Conservation (phyloP, 2,888 invertebrate species). For the Ecdyonurus torrentis region DNA sequence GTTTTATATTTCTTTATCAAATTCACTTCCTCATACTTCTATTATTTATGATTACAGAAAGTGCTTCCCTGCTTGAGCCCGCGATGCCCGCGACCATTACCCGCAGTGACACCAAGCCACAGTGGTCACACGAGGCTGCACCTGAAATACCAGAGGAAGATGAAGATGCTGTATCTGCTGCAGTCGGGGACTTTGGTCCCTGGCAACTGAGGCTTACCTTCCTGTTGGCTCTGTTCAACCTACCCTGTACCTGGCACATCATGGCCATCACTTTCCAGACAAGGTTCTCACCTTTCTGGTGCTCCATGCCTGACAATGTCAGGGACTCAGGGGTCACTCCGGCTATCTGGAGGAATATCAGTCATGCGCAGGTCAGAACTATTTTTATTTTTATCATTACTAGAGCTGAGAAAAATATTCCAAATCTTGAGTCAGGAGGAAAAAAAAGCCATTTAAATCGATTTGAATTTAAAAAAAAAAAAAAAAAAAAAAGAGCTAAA, state of each 20-base stretch:
- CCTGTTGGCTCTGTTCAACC: conserved; percentile 53
- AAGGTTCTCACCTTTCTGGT: conserved; percentile 43
- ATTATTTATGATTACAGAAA: not conserved
- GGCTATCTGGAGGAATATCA: conserved; percentile 46
- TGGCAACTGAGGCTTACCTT: conserved; percentile 63
- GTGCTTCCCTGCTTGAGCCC: not conserved
- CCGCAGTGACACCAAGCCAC: not conserved
- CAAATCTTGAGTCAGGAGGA: no score
- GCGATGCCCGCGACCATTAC: not conserved
- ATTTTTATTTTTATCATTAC: no score
- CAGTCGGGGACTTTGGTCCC: conserved; percentile 56
- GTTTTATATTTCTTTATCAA: no score
- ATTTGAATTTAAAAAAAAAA: no score
- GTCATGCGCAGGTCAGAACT: conserved; percentile 25
- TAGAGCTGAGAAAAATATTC: no score
- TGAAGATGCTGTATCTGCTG: conserved; percentile 42
- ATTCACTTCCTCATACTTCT: not conserved
- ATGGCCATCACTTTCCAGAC: conserved; percentile 59
- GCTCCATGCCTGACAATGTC: conserved; percentile 35
- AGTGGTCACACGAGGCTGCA: not conserved
- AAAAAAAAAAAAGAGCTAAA: no score
- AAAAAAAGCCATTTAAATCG: no score
- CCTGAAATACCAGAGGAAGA: conserved; percentile 7
- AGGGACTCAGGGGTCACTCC: conserved; percentile 28
- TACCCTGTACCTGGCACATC: conserved; percentile 68